These are phyloP conservation scores for Perca schrenkii DNA, from an alignment of 2,113 vertebrate genomes.

Conservation along the genomic window DNA sequence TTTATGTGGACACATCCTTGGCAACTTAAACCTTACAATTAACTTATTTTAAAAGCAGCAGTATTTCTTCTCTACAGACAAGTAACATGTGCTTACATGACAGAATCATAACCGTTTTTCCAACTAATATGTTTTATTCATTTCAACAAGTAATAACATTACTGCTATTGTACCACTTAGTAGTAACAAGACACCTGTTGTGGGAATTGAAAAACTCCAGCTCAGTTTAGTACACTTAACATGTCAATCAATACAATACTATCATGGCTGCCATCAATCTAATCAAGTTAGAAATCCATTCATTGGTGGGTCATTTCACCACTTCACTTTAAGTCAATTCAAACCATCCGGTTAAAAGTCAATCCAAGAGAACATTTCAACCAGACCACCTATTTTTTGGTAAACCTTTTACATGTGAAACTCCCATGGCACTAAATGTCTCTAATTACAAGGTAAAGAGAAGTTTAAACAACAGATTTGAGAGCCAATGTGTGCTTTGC, in stretches of 20 bases:
- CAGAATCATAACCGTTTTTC: neutral
- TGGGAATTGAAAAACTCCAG: neutral
- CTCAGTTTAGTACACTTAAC: neutral
- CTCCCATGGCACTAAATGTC: constrained; percentile 38
- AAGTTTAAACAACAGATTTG: constrained; percentile 54
- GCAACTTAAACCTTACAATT: neutral
- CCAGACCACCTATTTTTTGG: neutral
- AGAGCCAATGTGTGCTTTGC: neutral
- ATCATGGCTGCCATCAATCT: neutral
- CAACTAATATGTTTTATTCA: neutral
- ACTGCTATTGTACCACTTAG: neutral
- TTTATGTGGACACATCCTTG: neutral
- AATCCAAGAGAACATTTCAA: constrained; percentile 2
- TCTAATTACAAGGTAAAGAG: constrained; percentile 70
- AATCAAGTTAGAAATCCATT: neutral
- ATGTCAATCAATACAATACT: neutral
- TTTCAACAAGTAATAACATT: neutral
- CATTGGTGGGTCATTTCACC: neutral
- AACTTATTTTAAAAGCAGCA: neutral
- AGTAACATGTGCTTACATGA: neutral
- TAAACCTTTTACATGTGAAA: constrained; percentile 32
- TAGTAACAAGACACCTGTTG: neutral
- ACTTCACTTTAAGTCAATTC: neutral
- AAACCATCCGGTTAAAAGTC: constrained; percentile 10
- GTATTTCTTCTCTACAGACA: neutral